Evolutionary conservation across 1,140 invertebrate species (phyloP), one percentile per base, ranked within the genome.

Genomic region (Zaprionus lachaisei): DNA sequence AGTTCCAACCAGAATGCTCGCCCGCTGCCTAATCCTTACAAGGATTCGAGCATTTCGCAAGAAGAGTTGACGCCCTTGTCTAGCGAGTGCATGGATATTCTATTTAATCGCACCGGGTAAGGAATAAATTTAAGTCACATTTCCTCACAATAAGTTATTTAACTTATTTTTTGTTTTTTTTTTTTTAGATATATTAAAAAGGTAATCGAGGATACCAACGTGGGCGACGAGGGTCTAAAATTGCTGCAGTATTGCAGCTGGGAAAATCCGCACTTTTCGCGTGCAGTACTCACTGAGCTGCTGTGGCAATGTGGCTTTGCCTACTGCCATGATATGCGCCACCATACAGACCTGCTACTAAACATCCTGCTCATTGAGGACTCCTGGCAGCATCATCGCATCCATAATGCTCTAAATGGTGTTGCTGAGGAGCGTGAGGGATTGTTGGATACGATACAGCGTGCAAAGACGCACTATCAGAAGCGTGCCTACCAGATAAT

Each of bases 401-500:
- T 99, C 85, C 96, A 97, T 82, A 98, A 98, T 93, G 98, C 98
- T 9, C 95, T 98, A 15, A 97, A 97, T 94, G 97, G 96, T 94
- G 93, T 98, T 55, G 97, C 96, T 2, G 97, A 99, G 73, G 98
- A 99, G 81, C 94, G 97, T 22, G 98, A 99, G 92, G 98, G 98
- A 1, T 94, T 99, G 31, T 96, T 99, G 87, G 98, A 99, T 82
- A 99, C 97, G 56, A 98, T 99, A 89, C 95, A 96, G 79, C 95
- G 97, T 68, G 97, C 97, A 31, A 99, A 98, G 92, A 97, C 96
- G 79, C 97, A 99, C 94, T 98, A 99, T 93, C 98, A 99, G 93
- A 99, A 99, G 93, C 94, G 98, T 77, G 97, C 98, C 38, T 99
- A 99, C 94, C 98, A 99, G 92, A 99, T 98, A 93, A 98, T 99